phyloP scores from a whole-genome alignment of 2,888 invertebrate species.

The Caenorhabditis uteleia region DNA sequence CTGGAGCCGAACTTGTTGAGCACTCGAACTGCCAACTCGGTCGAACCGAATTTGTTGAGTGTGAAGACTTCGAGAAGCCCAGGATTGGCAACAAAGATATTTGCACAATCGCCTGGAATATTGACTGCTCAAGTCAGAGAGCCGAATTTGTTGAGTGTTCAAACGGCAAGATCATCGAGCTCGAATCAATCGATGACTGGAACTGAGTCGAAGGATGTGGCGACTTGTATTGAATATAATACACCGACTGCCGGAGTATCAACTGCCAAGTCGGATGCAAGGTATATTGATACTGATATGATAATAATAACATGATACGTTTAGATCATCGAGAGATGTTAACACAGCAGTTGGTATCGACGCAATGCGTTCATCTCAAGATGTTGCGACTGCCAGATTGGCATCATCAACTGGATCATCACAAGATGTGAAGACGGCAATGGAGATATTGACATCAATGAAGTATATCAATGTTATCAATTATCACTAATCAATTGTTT shows the following conservation, averaged over 20 bases:
- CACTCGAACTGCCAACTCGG: slow-evolving; percentile 21
- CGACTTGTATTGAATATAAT: neutral
- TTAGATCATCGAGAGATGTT: slow-evolving; percentile 12
- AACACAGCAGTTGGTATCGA: too few species aligned
- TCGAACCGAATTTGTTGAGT: slow-evolving; percentile 24
- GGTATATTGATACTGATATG: too few species aligned
- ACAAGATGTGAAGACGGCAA: slow-evolving; percentile 24
- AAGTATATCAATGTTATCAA: too few species aligned
- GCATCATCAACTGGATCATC: neutral
- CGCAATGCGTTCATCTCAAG: too few species aligned
- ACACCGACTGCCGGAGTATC: neutral
- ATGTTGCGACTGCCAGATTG: too few species aligned
- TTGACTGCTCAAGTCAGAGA: slow-evolving; percentile 27
- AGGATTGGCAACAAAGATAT: slow-evolving; percentile 2
- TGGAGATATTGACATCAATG: slow-evolving; percentile 6
- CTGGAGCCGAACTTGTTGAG: slow-evolving; percentile 26
- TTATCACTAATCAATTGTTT: too few species aligned
- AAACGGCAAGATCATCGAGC: slow-evolving; percentile 21
- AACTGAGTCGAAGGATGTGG: neutral
- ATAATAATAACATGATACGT: too few species aligned
- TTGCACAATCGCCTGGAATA: slow-evolving; percentile 6
- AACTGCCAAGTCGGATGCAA: neutral
- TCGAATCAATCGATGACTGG: neutral
- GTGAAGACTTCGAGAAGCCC: slow-evolving; percentile 14
- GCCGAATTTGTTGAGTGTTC: slow-evolving; percentile 30